phyloP scores from a whole-genome alignment of 1,140 invertebrate genomes.

The Drosophila erecta region DNA sequence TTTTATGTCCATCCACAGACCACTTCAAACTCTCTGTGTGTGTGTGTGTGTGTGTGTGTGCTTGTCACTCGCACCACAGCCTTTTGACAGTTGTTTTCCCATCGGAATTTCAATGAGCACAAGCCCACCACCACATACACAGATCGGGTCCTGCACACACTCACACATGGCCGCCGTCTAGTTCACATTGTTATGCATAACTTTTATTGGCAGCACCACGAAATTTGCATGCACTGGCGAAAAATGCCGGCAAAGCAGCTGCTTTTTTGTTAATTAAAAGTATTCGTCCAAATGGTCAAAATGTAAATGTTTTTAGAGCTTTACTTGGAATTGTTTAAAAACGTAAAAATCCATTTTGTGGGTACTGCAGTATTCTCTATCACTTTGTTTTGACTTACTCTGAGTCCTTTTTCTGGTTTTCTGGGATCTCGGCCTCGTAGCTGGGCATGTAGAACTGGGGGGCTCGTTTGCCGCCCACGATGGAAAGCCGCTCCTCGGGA shows the following conservation, averaged over 20 bases:
- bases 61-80: conserved; percentile 66
- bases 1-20: conserved; percentile 32
- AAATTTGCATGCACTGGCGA: conserved; percentile 59
- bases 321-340: too few species aligned
- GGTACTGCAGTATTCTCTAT: too few species aligned
- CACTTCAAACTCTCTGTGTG: conserved; percentile 17
- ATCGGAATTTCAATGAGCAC: conserved; percentile 77
- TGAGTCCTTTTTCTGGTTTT: conserved; percentile 98
- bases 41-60: conserved; percentile 7
- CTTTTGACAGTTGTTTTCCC: conserved; percentile 78
- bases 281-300: too few species aligned
- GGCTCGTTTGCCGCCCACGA: conserved; percentile 96
- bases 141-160: background rate
- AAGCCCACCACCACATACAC: background rate
- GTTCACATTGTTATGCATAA: conserved; percentile 62
- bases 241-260: background rate
- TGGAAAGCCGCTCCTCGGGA: conserved; percentile 94
- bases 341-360: too few species aligned
- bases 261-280: too few species aligned
- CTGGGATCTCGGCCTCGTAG: conserved; percentile 97
- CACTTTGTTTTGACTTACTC: conserved; percentile 89
- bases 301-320: too few species aligned
- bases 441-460: conserved; percentile 97
- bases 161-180: conserved; percentile 35
- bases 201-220: conserved; percentile 66